These are phyloP conservation scores for Holacanthella duospinosa DNA, from an alignment of 2,888 invertebrate species.

Conservation along the genomic window DNA sequence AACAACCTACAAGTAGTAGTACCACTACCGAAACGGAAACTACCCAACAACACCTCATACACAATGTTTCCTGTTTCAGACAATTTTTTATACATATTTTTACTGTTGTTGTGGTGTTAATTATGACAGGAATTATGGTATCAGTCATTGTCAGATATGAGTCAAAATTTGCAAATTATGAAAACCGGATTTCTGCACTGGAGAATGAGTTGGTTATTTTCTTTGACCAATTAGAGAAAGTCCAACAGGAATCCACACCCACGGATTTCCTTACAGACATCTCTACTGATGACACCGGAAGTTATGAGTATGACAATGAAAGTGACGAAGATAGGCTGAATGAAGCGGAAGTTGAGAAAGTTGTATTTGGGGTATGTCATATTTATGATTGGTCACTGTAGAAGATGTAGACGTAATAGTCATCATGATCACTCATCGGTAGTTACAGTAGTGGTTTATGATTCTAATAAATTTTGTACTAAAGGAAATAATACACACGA, in stretches of 20 bases:
- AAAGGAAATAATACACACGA: too few relatives aligned
- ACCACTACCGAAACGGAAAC: background rate
- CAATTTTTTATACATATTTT: background rate
- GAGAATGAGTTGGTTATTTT: slow-evolving; percentile 22
- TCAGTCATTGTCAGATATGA: slow-evolving; percentile 26
- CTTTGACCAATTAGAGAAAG: slow-evolving; percentile 3
- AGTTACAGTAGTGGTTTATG: too few relatives aligned
- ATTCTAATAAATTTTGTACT: too few relatives aligned
- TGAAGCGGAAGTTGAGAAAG: slow-evolving; percentile 16
- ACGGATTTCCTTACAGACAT: background rate
- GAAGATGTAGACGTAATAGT: too few relatives aligned
- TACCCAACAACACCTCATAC: background rate
- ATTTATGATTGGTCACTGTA: background rate
- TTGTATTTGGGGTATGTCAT: slow-evolving; percentile 22
- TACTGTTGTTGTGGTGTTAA: slow-evolving; percentile 14
- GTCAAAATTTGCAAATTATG: slow-evolving; percentile 24
- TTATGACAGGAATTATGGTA: slow-evolving; percentile 7
- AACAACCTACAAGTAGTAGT: background rate
- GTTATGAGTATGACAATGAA: slow-evolving; percentile 8
- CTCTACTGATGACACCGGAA: background rate
- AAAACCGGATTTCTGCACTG: slow-evolving; percentile 21
- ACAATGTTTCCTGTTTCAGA: background rate
- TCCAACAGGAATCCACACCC: slow-evolving; percentile 5
- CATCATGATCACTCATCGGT: too few relatives aligned
- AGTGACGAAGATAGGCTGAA: slow-evolving; percentile 9